Conservation (phyloP, 2,797 vertebrate species). For the Adrianichthys oophorus region DNA sequence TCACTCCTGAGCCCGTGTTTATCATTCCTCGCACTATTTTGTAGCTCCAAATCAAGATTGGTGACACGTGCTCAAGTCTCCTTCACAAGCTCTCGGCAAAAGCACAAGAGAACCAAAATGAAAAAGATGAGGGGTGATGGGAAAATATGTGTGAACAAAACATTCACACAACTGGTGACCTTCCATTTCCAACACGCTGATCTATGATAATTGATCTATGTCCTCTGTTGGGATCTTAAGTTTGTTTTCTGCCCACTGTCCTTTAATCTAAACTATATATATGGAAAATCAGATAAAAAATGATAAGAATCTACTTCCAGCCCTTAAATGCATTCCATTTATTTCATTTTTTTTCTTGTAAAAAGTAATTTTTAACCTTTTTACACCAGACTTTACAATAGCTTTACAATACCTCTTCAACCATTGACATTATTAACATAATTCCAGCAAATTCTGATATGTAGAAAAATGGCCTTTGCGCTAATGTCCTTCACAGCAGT, state of each 20-base stretch:
- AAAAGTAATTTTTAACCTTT: too few species aligned
- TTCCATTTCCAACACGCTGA: constrained; percentile 43
- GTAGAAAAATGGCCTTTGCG: too few species aligned
- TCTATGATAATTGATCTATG: constrained; percentile 58
- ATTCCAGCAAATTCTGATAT: too few species aligned
- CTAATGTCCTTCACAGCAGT: too few species aligned
- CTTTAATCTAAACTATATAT: constrained; percentile 59
- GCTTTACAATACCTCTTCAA: too few species aligned
- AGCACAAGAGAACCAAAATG: constrained; percentile 30
- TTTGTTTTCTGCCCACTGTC: constrained; percentile 40
- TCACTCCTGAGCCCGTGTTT: constrained; percentile 41
- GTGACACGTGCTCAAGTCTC: constrained; percentile 33
- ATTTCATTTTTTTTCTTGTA: neutral
- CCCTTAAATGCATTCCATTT: neutral
- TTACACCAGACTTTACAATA: too few species aligned
- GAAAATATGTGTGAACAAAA: constrained; percentile 35
- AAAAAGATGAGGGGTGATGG: constrained; percentile 11
- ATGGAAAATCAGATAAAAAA: constrained; percentile 47
- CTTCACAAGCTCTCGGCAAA: constrained; percentile 15
- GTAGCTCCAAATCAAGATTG: constrained; percentile 52
- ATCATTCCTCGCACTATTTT: constrained; percentile 43
- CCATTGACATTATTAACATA: too few species aligned
- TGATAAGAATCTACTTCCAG: constrained; percentile 24
- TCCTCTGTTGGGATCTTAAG: constrained; percentile 33
- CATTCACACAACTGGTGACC: constrained; percentile 16